phyloP scores from a whole-genome alignment of 2,113 vertebrate species.

The Leptobrachium leishanense region DNA sequence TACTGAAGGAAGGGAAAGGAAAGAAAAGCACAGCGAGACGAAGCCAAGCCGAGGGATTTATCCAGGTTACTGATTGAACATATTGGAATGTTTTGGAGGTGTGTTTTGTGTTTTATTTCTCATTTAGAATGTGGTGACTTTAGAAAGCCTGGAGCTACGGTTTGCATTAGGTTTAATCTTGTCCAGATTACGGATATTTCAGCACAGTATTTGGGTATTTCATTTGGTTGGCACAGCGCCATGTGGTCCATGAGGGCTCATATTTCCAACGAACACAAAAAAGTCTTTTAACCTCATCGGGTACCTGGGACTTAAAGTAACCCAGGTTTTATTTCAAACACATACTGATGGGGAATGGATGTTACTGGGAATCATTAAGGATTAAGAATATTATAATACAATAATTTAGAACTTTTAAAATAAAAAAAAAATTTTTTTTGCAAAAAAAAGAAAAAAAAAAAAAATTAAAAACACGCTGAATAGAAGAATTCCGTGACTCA shows the following conservation, averaged over 20 bases:
- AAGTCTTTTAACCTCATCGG: background rate
- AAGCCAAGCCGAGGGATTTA: constrained; percentile 40
- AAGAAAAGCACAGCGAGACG: constrained; percentile 35
- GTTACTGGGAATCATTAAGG: too few relatives aligned
- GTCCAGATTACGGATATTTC: constrained; percentile 6
- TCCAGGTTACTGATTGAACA: constrained; percentile 23
- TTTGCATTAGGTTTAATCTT: constrained; percentile 25
- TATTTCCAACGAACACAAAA: background rate
- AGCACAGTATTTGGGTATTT: constrained; percentile 7
- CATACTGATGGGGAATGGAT: too few relatives aligned
- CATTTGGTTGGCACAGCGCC: background rate
- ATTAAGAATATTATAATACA: too few relatives aligned
- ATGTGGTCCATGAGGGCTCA: background rate
- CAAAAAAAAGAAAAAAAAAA: too few relatives aligned
- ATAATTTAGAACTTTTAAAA: too few relatives aligned
- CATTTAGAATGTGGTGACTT: constrained; percentile 30
- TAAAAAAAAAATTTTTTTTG: too few relatives aligned
- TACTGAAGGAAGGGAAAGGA: constrained; percentile 33
- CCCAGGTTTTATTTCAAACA: background rate
- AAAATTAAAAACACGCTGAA: too few relatives aligned
- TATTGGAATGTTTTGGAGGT: constrained; percentile 30
- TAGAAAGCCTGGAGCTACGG: constrained; percentile 13
- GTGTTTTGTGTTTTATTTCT: background rate
- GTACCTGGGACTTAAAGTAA: background rate
- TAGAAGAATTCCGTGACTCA: background rate